Conservation (phyloP, 2,888 invertebrate species). For the Myathropa florea region DNA sequence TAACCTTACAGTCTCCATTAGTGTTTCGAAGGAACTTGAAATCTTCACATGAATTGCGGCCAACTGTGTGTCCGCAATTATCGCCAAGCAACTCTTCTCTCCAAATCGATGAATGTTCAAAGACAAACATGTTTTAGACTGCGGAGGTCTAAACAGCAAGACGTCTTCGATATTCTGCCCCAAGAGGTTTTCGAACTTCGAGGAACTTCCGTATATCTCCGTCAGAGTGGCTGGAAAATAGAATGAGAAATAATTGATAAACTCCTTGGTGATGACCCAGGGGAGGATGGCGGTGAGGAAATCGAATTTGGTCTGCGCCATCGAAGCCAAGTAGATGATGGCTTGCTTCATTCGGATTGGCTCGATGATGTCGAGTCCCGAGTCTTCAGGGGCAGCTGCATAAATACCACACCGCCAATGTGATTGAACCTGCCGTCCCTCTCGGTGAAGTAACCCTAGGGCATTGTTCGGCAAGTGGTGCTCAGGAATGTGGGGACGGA, state of each 20-base stretch:
- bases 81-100: constrained; percentile 77
- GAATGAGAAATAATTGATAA: constrained; percentile 79
- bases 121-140: constrained; percentile 80
- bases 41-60: constrained; percentile 78
- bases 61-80: constrained; percentile 80
- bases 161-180: constrained; percentile 79
- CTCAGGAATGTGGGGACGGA: constrained; percentile 76
- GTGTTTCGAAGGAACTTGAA: constrained; percentile 77
- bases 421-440: constrained; percentile 75
- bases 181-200: constrained; percentile 77
- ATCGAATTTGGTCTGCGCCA: constrained; percentile 79
- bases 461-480: constrained; percentile 78
- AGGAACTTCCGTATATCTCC: constrained; percentile 77
- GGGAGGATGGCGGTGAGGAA: constrained; percentile 78
- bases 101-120: constrained; percentile 80
- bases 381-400: constrained; percentile 77
- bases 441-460: constrained; percentile 78
- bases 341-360: constrained; percentile 77
- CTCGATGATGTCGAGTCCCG: constrained; percentile 76
- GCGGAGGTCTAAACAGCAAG: constrained; percentile 79
- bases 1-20: constrained; percentile 76
- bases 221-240: constrained; percentile 80
- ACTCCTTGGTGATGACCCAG: constrained; percentile 78
- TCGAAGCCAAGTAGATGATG: constrained; percentile 78
- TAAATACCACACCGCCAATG: constrained; percentile 78